Base-by-base conservation (phyloP, 2,888 invertebrate species). In the Plebejus melissa region DNA sequence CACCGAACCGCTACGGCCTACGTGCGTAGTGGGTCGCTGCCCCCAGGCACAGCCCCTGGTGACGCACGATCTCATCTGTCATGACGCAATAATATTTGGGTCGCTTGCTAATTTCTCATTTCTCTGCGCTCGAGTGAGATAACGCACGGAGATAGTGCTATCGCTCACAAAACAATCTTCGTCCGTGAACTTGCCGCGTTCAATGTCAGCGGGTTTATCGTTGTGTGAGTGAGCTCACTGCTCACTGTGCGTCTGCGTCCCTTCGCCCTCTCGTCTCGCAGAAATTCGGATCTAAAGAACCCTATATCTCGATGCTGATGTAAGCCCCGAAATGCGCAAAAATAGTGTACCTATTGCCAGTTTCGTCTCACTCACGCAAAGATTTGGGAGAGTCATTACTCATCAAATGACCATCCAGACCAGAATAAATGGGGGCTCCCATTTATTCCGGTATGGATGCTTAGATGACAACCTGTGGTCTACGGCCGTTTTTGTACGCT, bases 151-250 rank as follows among this genome's bases (percentile, higher is more conserved):
- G 71, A 71, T 71, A 71, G 41, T 13, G 71, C 46, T 71, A 71
- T 71, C 71, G 46, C 71, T 28, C 70, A 28, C 71, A 71, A 71
- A 71, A 71, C 71, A 71, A 65, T 38, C 41, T 38, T 38, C 71
- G 71, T 46, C 71, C 71, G 71, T 71, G 71, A 71, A 71, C 71
- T 71, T 71, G 71, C 22, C 71, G n/a, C 71, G 46, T 41, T 71
- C 71, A 71, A 71, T 71, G 71, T 71, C 71, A 71, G 71, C 71
- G 0, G 5, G 38, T 41, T 71, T 71, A 71, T 71, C 71, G 70
- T 9, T 16, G 69, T 22, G 41, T 71, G 46, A 41, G 4, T 22
- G 32, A 2, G 32, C 32, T 32, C 32, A 2, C 32, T 32, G 32
- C 32, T 32, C 32, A 2, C 32, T 32, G 28, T 9, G 22, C 1